Evolutionary conservation across 2,888 invertebrate species (phyloP).

Genomic region (Cheilosia vulpina): DNA sequence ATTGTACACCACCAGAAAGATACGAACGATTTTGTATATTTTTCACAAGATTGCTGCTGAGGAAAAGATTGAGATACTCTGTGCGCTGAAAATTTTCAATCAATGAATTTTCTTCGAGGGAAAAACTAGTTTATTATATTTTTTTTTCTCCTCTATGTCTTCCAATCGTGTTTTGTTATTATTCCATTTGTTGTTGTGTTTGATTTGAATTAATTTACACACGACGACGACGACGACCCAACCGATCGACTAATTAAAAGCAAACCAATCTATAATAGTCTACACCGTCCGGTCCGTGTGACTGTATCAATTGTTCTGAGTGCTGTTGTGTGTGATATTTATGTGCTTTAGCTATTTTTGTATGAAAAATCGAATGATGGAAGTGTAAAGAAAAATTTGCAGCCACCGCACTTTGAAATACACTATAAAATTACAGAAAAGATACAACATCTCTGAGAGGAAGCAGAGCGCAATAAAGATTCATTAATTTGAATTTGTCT

Average conservation of each 20-base stretch:
- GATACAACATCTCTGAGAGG: constrained; percentile 42
- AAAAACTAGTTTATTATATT: constrained; percentile 60
- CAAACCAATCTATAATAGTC: constrained; percentile 65
- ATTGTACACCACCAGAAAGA: not conserved
- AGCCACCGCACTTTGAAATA: constrained; percentile 41
- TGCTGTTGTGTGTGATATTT: constrained; percentile 51
- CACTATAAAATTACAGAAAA: constrained; percentile 36
- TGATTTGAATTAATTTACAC: constrained; percentile 67
- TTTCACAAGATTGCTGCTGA: not conserved
- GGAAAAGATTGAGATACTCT: constrained; percentile 54
- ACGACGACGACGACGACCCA: constrained; percentile 67
- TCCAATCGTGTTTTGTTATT: constrained; percentile 39
- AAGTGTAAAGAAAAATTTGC: constrained; percentile 10
- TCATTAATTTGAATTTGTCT: constrained; percentile 41
- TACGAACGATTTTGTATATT: constrained; percentile 17
- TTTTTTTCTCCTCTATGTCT: constrained; percentile 2
- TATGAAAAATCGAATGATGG: constrained; percentile 56
- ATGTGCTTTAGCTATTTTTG: constrained; percentile 62
- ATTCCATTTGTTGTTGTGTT: constrained; percentile 48
- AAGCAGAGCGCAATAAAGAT: constrained; percentile 40
- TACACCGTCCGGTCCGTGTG: constrained; percentile 33
- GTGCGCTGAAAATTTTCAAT: constrained; percentile 50
- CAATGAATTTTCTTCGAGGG: constrained; percentile 65
- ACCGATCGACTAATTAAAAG: constrained; percentile 71
- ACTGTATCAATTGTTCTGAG: constrained; percentile 50